A percentile compares a stretch with the other conserved stretches of the same genome.
phyloP scores from a whole-genome alignment of 2,888 invertebrate species.

The Xanthia icteritia region DNA sequence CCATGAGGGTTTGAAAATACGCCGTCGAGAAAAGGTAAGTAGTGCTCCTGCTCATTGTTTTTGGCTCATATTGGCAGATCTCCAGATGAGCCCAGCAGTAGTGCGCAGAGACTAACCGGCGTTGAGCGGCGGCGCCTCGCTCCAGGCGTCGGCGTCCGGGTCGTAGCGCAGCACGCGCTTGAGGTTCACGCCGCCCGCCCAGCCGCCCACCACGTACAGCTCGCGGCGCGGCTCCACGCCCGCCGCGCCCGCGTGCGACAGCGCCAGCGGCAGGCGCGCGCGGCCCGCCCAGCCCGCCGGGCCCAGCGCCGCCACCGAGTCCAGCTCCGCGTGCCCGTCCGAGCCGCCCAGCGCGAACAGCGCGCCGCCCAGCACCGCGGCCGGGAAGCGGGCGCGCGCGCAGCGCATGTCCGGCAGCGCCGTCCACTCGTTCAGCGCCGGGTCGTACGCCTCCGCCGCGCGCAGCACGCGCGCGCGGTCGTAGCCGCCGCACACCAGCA shows the following conservation, averaged over 20 bases:
- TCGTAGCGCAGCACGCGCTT: constrained; percentile 94
- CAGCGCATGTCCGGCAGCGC: constrained; percentile 93
- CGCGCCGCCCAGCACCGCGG: constrained; percentile 91
- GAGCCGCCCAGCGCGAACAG: constrained; percentile 96
- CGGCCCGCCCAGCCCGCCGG: constrained; percentile 53
- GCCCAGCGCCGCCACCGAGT: constrained; percentile 83
- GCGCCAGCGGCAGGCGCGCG: constrained; percentile 87
- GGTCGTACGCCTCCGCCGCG: constrained; percentile 94
- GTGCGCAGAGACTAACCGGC: constrained; percentile 83
- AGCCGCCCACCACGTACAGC: constrained; percentile 91
- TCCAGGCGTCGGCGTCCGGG: constrained; percentile 92
- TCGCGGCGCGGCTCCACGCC: constrained; percentile 91
- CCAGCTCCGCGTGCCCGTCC: constrained; percentile 95
- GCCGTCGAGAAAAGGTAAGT: too few relatives aligned
- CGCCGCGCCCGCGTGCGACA: constrained; percentile 93
- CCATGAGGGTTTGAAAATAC: too few relatives aligned
- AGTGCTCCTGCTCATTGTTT: too few relatives aligned
- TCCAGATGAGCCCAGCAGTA: neutral
- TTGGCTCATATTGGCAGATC: too few relatives aligned
- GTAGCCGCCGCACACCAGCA: constrained; percentile 93
- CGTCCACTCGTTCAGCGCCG: constrained; percentile 93
- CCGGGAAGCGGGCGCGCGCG: constrained; percentile 94
- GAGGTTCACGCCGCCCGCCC: constrained; percentile 91
- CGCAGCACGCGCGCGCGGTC: constrained; percentile 95
- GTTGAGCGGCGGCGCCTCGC: constrained; percentile 92